A percentile compares a stretch with the other conserved stretches of the same genome.
Conservation (phyloP, 2,797 vertebrate species). For the Tachyglossus aculeatus region DNA sequence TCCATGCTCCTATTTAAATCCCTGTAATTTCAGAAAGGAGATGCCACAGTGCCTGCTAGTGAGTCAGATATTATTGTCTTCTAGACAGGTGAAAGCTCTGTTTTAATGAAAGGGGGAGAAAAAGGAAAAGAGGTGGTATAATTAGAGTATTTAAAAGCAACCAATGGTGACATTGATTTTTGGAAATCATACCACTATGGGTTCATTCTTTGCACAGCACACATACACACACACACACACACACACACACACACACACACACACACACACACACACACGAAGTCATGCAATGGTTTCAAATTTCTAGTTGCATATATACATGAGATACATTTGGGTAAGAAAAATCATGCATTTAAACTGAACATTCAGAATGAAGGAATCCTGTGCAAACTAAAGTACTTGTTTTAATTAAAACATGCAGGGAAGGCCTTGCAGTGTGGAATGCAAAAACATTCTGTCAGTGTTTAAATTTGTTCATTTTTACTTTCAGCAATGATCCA, state of each 20-base stretch:
- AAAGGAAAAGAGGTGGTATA: slow-evolving; percentile 3
- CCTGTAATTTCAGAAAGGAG: slow-evolving; percentile 28
- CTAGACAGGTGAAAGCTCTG: slow-evolving; percentile 6
- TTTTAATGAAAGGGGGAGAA: slow-evolving; percentile 18
- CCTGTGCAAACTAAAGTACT: neutral
- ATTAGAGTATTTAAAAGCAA: slow-evolving; percentile 4
- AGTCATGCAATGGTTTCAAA: neutral
- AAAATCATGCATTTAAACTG: neutral
- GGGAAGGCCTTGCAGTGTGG: neutral
- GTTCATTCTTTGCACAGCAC: neutral
- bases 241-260: neutral
- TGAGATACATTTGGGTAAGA: neutral
- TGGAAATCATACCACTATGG: neutral
- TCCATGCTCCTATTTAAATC: slow-evolving; percentile 15
- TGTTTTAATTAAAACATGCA: neutral
- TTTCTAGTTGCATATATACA: neutral
- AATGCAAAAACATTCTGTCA: neutral
- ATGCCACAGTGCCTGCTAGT: neutral
- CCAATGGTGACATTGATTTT: neutral
- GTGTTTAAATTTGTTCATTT: neutral
- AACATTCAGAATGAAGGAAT: neutral
- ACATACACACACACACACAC: neutral
- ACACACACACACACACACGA: neutral
- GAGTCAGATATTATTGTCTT: neutral
- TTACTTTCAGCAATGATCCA: neutral